Conservation (phyloP, 2,113 vertebrate genomes). For the Channa argus region DNA sequence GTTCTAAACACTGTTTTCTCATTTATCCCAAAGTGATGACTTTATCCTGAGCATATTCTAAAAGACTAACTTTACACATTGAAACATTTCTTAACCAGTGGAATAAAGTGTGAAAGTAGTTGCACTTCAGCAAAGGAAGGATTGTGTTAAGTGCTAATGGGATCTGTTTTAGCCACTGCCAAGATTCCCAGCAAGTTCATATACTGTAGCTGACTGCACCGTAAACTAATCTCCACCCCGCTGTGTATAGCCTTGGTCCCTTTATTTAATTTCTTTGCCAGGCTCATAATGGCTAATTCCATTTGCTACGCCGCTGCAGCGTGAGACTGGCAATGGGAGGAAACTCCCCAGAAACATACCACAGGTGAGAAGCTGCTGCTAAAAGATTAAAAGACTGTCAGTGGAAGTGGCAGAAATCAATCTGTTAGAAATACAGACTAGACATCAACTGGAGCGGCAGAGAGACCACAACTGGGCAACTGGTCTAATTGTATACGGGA, state of each 20-base stretch:
- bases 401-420: constrained; percentile 44
- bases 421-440: constrained; percentile 33
- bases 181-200: constrained; percentile 14
- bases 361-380: constrained; percentile 29
- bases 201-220: constrained; percentile 20
- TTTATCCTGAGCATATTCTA: neutral
- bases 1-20: neutral
- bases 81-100: too few species aligned
- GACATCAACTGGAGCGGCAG: constrained; percentile 17
- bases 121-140: neutral
- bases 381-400: constrained; percentile 47
- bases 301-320: constrained; percentile 40
- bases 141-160: constrained; percentile 13
- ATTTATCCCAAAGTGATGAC: neutral
- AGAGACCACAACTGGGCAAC: constrained; percentile 6
- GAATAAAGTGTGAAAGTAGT: neutral
- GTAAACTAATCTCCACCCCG: constrained; percentile 26
- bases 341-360: constrained; percentile 17
- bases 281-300: constrained; percentile 44
- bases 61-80: neutral
- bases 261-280: constrained; percentile 48
- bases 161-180: constrained; percentile 17
- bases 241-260: constrained; percentile 34
- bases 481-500: neutral
- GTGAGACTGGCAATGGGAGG: constrained; percentile 30